Conservation (phyloP, 2,113 vertebrate genomes). For the Crotalus tigris region DNA sequence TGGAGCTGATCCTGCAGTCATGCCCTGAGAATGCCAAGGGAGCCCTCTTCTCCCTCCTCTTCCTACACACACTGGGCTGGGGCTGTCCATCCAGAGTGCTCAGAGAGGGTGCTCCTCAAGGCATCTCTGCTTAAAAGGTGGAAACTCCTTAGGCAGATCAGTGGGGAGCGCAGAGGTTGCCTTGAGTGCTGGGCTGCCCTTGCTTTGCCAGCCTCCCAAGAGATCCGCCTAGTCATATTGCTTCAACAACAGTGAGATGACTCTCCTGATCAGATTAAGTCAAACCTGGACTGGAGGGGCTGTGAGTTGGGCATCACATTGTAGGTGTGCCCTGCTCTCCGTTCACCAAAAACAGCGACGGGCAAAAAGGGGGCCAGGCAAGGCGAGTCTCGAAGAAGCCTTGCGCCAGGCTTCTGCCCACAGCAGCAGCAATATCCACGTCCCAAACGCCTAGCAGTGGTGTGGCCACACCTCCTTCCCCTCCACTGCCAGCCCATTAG, state of each 20-base stretch:
- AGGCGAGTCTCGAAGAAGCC: neutral
- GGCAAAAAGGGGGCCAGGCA: neutral
- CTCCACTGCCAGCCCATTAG: neutral
- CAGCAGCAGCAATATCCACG: neutral
- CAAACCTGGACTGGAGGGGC: neutral
- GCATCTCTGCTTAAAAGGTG: neutral
- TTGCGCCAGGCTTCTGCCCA: neutral
- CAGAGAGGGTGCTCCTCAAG: neutral
- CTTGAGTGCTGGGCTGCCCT: neutral
- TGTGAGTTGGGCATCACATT: neutral
- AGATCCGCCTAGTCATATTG: neutral
- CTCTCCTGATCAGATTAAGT: neutral
- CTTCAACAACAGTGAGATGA: neutral
- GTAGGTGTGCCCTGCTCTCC: neutral
- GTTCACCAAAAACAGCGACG: accelerated
- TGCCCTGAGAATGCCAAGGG: neutral
- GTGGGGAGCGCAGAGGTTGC: neutral
- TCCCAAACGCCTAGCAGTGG: neutral
- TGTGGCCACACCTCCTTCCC: neutral
- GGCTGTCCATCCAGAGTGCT: neutral
- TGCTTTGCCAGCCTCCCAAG: neutral
- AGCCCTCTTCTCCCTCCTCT: neutral
- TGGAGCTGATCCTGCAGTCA: neutral
- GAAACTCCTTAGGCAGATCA: no score
- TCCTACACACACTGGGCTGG: neutral